Percentiles rank a stretch among this genome's conserved stretches.
Evolutionary conservation across 2,113 vertebrate species (phyloP).

Genomic region (Gnathonemus echidnorhynchus): DNA sequence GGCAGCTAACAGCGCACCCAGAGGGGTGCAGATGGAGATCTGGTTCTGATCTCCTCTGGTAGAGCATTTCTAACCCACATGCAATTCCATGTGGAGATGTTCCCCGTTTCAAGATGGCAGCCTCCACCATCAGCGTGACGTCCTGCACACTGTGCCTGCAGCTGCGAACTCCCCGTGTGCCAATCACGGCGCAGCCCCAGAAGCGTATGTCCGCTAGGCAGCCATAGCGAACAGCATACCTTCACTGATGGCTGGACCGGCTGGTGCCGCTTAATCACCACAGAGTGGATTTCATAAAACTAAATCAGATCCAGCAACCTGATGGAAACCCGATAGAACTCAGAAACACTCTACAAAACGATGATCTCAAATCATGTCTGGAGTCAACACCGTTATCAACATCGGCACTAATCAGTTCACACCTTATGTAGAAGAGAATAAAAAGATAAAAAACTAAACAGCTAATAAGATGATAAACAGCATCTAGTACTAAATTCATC

Average conservation of each 20-base stretch:
- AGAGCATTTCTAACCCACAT: background rate
- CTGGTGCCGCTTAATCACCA: background rate
- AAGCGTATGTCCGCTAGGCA: background rate
- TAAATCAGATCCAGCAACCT: background rate
- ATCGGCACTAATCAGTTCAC: background rate
- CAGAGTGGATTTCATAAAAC: background rate
- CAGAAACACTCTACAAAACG: background rate
- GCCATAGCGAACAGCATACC: background rate
- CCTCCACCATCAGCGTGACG: background rate
- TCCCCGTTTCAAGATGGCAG: background rate
- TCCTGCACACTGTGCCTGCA: background rate
- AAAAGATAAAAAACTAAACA: background rate
- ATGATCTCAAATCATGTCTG: background rate
- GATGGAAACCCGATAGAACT: background rate
- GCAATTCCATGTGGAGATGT: background rate
- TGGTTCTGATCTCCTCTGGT: background rate
- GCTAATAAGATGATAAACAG: background rate
- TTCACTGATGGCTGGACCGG: background rate
- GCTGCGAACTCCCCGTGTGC: background rate
- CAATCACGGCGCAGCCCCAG: background rate
- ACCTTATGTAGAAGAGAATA: background rate
- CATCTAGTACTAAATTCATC: background rate
- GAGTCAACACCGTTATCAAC: background rate
- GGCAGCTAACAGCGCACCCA: background rate
- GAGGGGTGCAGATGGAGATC: background rate